Percentiles rank a stretch among this genome's conserved stretches.
These are phyloP conservation scores for Euphonia xanthogaster DNA, from an alignment of 2,797 vertebrate species.

Conservation along the genomic window DNA sequence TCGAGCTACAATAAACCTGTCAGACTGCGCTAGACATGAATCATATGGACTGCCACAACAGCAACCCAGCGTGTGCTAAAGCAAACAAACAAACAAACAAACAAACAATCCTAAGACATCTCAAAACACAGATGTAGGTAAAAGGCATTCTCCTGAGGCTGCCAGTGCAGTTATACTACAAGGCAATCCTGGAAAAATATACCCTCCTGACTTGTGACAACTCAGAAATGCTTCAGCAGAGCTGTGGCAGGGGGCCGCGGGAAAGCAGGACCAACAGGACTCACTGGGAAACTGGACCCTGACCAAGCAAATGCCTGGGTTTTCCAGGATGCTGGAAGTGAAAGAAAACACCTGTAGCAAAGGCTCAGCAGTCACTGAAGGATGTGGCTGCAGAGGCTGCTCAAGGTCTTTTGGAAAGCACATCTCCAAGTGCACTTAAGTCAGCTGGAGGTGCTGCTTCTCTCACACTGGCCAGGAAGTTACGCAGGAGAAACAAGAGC, in stretches of 20 bases:
- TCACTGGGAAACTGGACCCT: neutral
- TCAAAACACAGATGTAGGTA: neutral
- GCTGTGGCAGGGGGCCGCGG: neutral
- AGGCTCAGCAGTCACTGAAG: rapidly evolving
- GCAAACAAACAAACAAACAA: neutral
- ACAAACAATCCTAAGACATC: neutral
- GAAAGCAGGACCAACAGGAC: neutral
- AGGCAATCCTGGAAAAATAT: neutral
- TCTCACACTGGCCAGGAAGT: neutral
- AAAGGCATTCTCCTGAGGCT: neutral
- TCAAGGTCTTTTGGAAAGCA: neutral
- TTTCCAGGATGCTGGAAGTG: neutral
- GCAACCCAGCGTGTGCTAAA: neutral
- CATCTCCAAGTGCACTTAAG: neutral
- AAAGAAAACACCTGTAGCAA: neutral
- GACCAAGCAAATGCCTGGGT: neutral
- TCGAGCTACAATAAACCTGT: neutral
- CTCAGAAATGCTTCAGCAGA: neutral
- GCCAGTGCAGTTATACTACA: neutral
- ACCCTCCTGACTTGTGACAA: neutral
- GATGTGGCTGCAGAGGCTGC: neutral
- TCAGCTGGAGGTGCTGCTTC: neutral
- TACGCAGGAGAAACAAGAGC: neutral
- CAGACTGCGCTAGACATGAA: neutral
- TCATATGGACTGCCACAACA: conserved; percentile 20